These are phyloP conservation scores for Chionomys nivalis DNA, from an alignment of 2,113 vertebrate genomes.

Conservation along the genomic window DNA sequence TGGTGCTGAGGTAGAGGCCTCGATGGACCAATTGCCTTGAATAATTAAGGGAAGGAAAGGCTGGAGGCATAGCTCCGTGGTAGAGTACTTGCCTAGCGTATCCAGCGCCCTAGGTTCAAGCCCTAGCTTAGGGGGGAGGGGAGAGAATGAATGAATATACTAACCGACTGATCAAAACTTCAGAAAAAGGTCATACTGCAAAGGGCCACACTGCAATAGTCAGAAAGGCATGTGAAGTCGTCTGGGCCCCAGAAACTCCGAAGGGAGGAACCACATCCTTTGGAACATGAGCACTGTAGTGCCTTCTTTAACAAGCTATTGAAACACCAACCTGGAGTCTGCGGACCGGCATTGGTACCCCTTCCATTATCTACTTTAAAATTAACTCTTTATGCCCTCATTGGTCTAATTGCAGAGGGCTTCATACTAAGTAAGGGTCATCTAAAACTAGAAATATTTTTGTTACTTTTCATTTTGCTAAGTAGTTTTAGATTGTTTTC, in stretches of 20 bases:
- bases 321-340: neutral
- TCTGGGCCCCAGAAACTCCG: neutral
- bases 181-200: neutral
- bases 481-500: neutral
- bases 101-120: neutral
- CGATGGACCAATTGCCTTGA: neutral
- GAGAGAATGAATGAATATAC: too few species aligned
- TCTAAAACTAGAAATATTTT: neutral
- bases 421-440: neutral
- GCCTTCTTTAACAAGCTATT: neutral
- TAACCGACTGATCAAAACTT: neutral
- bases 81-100: neutral
- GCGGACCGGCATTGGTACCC: neutral
- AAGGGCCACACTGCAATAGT: neutral
- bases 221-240: neutral
- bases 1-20: neutral
- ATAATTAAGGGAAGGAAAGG: neutral
- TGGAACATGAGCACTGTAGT: neutral
- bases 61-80: neutral
- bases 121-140: too few species aligned
- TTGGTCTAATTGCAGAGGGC: neutral
- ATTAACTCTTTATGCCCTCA: neutral
- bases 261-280: neutral
- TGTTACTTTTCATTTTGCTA: conserved; percentile 1
- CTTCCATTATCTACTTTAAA: conserved; percentile 10